Evolutionary conservation across 1,140 invertebrate genomes (phyloP), one percentile per base, ranked within the genome.

Genomic region (Copidosoma floridanum): DNA sequence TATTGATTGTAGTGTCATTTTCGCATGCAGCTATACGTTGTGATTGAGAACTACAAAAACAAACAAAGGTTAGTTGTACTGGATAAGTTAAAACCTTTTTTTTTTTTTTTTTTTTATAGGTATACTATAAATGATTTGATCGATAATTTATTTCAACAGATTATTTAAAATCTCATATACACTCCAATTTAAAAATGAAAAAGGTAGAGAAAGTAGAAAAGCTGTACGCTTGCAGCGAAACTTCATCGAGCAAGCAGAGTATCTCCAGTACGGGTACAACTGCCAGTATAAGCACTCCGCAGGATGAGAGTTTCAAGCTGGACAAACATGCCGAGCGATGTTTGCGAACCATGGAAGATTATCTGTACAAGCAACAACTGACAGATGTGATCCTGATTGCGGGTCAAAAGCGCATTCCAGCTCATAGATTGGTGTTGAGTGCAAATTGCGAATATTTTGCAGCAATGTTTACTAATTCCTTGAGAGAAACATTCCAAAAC

Each of bases 391-490:
- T 85, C 21, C 81, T 94, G 18, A 86, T 93, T 68, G 89, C 89
- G 64, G 88, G 86, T 70, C 77, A 75, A 68, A 88, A 86, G 73
- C 79, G 81, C 40, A 83, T 88, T 57, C 77, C 83, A 23, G 86
- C 86, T 24, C 88, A 89, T 74, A 80, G 86, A 53, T 70, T 96
- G 58, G 90, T 97, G 55, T 83, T 97, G 44, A 90, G 91, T 70
- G 91, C 93, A 57, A 91, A 90, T 44, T 95, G 92, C 68, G 92
- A 95, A 80, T 97, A 97, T 79, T 97, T 97, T 83, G 88, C 91
- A 47, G 93, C 93, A 41, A 97, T 97, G 94, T 97, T 97, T 74
- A 95, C 92, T 24, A 91, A 88, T 65, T 88, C 89, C 63, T 79
- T 97, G 52, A 82, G 87, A 68, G 94, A 97, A 82, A 86, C 93